Evolutionary conservation across 2,888 invertebrate genomes (phyloP), one percentile per base, ranked within the genome.

Genomic region (Agrotis segetum): DNA sequence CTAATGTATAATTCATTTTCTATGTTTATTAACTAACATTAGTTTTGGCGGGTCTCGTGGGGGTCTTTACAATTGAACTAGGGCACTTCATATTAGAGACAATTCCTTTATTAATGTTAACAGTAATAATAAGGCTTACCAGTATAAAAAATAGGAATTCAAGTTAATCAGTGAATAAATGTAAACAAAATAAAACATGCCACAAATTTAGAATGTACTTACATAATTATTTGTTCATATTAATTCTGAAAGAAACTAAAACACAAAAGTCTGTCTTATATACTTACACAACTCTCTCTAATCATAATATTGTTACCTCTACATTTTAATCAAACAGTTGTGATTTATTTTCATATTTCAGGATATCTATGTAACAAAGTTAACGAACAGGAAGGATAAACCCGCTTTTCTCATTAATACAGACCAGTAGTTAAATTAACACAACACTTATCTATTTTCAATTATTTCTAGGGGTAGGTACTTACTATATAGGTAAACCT

Each of bases 401-500:
- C 84, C 83, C 80, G 82, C 81, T 78, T 74, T 77, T 82, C 81
- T 82, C 79, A 78, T 75, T 72, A 82, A 82, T 82, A 86, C 84
- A 87, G 79, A 84, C 78, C 82, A 79, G 82, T 84, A 81, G 82
- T 84, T 84, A 85, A 86, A 86, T 83, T 85, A 85, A 85, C 83
- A 87, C 85, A 84, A 87, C 88, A 86, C 83, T 88, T 87, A 88
- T 67, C 87, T 89, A 88, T 79, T 67, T 77, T 80, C 74, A 82
- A 89, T 88, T 88, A 87, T 83, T 80, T 76, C 88, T 88, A 88
- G 71, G 59, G 62, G 72, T 81, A 81, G 83, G 84, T 91, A 95
- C 95, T 95, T 85, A 96, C 96, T 96, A 96, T 94, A 97, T 97
- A 84, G 97, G 97, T 93, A 97, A 92, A 89, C 97, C 97, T 93